These are phyloP conservation scores for Psophia crepitans DNA, from an alignment of 2,113 vertebrate genomes.

Conservation along the genomic window DNA sequence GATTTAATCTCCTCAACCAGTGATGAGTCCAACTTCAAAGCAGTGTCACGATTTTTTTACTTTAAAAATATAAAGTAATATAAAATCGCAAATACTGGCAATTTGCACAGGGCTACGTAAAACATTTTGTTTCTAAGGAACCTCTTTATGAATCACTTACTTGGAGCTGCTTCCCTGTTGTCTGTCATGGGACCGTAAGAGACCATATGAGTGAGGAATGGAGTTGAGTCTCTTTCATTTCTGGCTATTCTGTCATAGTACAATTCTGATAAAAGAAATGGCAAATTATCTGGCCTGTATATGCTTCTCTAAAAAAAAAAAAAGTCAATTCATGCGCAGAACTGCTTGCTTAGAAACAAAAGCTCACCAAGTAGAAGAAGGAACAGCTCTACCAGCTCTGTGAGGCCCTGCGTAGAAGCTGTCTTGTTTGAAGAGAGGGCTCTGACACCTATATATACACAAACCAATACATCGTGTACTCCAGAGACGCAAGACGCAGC, in stretches of 20 bases:
- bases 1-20: background rate
- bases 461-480: background rate
- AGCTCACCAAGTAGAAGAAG: background rate
- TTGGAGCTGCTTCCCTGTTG: slow-evolving; percentile 30
- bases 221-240: slow-evolving; percentile 61
- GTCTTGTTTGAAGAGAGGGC: background rate
- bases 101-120: background rate
- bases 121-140: background rate
- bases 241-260: slow-evolving; percentile 61
- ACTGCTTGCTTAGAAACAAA: background rate
- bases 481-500: background rate
- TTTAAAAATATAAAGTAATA: background rate
- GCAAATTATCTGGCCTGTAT: background rate
- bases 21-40: background rate
- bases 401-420: background rate
- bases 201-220: slow-evolving; percentile 59
- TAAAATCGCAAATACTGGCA: no score
- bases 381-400: background rate
- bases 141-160: slow-evolving; percentile 25
- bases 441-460: background rate
- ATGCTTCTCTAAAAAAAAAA: background rate
- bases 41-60: background rate
- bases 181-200: slow-evolving; percentile 67
- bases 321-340: background rate
- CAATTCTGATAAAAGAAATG: slow-evolving; percentile 68